Evolutionary conservation across 2,797 vertebrate species (phyloP), one percentile per base, ranked within the genome.

Genomic region (Karalla daura): DNA sequence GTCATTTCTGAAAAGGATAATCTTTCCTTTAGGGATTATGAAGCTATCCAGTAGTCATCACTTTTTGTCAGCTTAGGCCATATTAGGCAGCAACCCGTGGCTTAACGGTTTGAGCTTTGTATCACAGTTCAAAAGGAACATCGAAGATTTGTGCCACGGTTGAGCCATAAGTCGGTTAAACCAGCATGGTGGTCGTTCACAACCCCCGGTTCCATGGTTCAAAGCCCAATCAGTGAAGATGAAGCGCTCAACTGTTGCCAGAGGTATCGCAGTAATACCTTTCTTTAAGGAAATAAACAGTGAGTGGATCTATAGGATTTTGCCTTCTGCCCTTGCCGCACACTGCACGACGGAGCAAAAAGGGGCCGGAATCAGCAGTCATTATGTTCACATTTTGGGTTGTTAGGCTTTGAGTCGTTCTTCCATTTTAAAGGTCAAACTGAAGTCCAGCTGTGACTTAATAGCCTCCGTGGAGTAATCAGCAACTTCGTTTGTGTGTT

Each of bases 11-110:
- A 87, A 84, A 77, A 81, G 89, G 88, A 91, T 94, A 91, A 94
- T 90, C 91, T 92, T 85, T 81, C 71, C 89, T 84, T 76, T 43
- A 39, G 79, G 91, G 91, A 94, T 93, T 93, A 93, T 74, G 60
- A 85, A 89, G 86, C 86, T 92, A 88, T 93, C 91, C 91, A 68
- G 66, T 84, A 88, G 92, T 92, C 93, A 93, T 93, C 92, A 92
- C 78, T 92, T 92, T 92, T 89, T 76, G 82, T 82, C 84, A 88
- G 89, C 87, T 93, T 91, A 93, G 89, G 89, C 84, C 86, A 83
- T 91, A 92, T 94, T 93, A 93, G 89, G 89, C 88, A 84, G 85
- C 87, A 79, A 89, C 89, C 90, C 71, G 18, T 88, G 83, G 90
- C 91, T 93, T 87, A 91, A 82, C 76, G 33, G 69, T 68, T 84